These are phyloP conservation scores for Ceyx erithaca DNA, from an alignment of 2,797 vertebrate species.

Conservation along the genomic window DNA sequence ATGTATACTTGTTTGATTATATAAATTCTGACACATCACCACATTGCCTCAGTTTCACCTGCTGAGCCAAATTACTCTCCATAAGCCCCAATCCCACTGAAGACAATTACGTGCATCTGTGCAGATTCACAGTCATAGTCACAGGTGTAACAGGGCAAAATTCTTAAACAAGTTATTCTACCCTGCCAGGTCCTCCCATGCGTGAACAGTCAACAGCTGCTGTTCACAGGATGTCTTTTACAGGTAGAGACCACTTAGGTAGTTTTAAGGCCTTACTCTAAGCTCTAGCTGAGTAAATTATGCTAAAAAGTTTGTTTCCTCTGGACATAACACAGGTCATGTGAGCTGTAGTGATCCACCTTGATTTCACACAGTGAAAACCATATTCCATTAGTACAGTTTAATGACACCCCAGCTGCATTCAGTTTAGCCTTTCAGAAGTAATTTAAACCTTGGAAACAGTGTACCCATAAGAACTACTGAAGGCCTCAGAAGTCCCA, in stretches of 20 bases:
- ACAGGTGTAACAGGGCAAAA: not conserved
- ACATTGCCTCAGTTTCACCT: not conserved
- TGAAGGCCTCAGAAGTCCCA: not conserved
- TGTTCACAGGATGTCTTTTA: not conserved
- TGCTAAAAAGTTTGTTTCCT: not conserved
- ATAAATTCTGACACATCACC: not conserved
- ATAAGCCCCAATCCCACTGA: not conserved
- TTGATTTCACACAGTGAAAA: not conserved
- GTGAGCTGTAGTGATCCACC: not conserved
- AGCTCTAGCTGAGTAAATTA: not conserved
- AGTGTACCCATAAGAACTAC: not conserved
- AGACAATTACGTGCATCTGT: not conserved
- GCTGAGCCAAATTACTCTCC: not conserved
- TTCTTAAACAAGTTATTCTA: not conserved
- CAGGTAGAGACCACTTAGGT: not conserved
- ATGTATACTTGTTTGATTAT: fast-evolving
- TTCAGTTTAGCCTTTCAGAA: not conserved
- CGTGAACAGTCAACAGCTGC: not conserved
- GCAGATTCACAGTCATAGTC: not conserved
- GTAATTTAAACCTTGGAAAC: not conserved
- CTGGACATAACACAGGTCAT: not conserved
- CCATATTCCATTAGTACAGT: not conserved
- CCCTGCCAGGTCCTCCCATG: not conserved
- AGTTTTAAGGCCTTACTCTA: not conserved
- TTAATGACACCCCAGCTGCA: not conserved